These are phyloP conservation scores for Euleptes europaea DNA, from an alignment of 2,113 vertebrate species.

Conservation along the genomic window DNA sequence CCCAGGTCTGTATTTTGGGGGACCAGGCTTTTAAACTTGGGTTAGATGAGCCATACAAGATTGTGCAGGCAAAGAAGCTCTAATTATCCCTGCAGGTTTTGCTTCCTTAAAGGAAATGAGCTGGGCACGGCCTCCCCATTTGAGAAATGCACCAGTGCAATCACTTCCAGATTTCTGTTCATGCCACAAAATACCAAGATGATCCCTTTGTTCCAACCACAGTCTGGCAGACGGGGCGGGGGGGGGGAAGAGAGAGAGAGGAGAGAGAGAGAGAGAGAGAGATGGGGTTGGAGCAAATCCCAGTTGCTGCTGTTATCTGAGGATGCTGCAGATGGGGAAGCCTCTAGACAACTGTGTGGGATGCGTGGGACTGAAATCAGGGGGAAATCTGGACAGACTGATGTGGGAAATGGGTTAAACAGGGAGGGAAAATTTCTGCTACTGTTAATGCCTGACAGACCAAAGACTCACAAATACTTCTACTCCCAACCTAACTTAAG, in stretches of 20 bases:
- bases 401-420: accelerated
- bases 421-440: neutral
- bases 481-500: slow-evolving; percentile 9
- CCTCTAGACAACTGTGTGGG: accelerated
- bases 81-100: slow-evolving; percentile 82
- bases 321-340: neutral
- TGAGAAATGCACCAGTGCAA: slow-evolving; percentile 72
- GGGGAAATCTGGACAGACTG: accelerated
- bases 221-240: neutral
- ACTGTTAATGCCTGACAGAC: neutral
- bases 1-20: slow-evolving; percentile 67
- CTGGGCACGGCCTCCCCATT: slow-evolving; percentile 71
- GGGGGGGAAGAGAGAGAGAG: no score
- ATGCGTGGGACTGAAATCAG: neutral
- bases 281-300: neutral
- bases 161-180: slow-evolving; percentile 82
- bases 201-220: neutral
- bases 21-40: slow-evolving; percentile 81
- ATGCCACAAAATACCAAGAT: slow-evolving; percentile 25
- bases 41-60: slow-evolving; percentile 84
- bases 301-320: no score
- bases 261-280: neutral
- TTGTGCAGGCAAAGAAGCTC: slow-evolving; percentile 78
- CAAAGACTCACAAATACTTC: accelerated
- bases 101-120: slow-evolving; percentile 87